Percentiles rank a stretch among this genome's conserved stretches.
Evolutionary conservation across 2,797 vertebrate genomes (phyloP).

Genomic region (Hemibagrus guttatus): DNA sequence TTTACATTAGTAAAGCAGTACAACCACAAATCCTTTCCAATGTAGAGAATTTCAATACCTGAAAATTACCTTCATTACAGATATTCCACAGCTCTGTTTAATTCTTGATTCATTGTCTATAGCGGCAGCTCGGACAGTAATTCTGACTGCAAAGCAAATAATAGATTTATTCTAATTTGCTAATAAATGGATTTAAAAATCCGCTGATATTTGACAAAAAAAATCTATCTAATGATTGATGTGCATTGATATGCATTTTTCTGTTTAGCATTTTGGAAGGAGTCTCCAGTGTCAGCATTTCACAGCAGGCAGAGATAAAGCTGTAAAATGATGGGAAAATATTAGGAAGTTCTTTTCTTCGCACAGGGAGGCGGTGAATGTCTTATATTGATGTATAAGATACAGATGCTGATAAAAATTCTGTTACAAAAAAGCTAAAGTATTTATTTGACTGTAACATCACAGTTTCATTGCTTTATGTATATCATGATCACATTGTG

Average conservation of each 20-base stretch:
- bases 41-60: background rate
- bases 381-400: background rate
- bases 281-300: background rate
- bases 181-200: background rate
- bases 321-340: background rate
- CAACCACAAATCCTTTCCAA: background rate
- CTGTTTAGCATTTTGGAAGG: background rate
- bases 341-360: background rate
- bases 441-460: background rate
- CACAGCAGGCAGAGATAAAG: background rate
- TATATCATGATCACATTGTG: background rate
- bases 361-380: background rate
- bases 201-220: background rate
- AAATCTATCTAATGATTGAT: background rate
- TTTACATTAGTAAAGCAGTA: background rate
- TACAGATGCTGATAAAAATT: background rate
- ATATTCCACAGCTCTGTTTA: background rate
- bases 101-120: background rate
- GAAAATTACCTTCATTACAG: background rate
- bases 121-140: background rate
- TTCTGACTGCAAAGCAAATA: background rate
- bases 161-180: background rate
- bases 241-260: background rate
- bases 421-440: background rate
- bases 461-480: background rate